Percentiles rank a stretch among this genome's conserved stretches.
These are phyloP conservation scores for Plestiodon gilberti DNA, from an alignment of 2,113 vertebrate species.

Conservation along the genomic window DNA sequence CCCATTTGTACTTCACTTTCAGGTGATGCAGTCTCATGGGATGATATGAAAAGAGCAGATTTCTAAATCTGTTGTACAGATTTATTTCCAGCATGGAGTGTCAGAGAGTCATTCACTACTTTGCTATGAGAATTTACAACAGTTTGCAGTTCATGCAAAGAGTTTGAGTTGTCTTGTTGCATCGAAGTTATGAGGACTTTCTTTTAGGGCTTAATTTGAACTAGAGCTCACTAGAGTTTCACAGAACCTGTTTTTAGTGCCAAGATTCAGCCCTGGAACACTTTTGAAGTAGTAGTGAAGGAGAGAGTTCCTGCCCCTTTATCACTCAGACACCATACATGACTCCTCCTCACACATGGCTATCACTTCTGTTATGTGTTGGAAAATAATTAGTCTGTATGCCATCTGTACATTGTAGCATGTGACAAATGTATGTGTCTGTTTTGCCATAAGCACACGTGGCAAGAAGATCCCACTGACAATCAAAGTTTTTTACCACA, in stretches of 20 bases:
- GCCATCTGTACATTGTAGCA: not conserved
- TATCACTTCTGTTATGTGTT: constrained; percentile 7
- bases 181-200: not conserved
- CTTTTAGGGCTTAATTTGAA: not conserved
- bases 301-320: not conserved
- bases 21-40: not conserved
- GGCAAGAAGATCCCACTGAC: not conserved
- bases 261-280: not conserved
- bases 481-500: not conserved
- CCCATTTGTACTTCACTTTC: not conserved
- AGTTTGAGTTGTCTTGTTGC: not conserved
- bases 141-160: not conserved
- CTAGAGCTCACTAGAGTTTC: not conserved
- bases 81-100: not conserved
- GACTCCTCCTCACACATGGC: not conserved
- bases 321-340: not conserved
- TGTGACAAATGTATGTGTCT: not conserved
- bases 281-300: not conserved
- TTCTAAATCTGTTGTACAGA: not conserved
- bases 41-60: not conserved
- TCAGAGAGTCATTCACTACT: not conserved
- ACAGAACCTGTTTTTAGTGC: not conserved
- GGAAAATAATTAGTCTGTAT: constrained; percentile 7
- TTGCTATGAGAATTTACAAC: not conserved
- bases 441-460: not conserved